A percentile compares a stretch with the other conserved stretches of the same genome.
Conservation (phyloP, 2,888 invertebrate species). For the Apeira syringaria region DNA sequence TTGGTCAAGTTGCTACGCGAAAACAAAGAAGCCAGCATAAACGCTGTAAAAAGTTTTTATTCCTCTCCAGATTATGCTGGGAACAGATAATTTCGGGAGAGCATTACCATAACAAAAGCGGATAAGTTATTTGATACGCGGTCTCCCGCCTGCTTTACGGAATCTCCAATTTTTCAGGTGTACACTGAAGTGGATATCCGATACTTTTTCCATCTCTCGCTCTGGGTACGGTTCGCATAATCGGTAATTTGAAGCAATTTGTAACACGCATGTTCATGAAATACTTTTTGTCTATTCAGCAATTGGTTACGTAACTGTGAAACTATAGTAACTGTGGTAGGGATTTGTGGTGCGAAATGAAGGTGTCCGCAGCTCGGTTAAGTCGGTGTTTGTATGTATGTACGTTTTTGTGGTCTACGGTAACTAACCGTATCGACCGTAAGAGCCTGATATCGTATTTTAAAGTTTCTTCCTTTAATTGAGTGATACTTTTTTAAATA, state of each 20-base stretch:
- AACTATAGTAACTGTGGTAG: too few species aligned
- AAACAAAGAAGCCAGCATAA: constrained; percentile 33
- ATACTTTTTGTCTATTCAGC: too few species aligned
- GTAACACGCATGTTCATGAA: constrained; percentile 35
- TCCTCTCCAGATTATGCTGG: constrained; percentile 58
- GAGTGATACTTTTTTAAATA: too few species aligned
- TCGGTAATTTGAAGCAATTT: constrained; percentile 55
- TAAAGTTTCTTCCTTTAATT: too few species aligned
- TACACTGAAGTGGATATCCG: constrained; percentile 47
- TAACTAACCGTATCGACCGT: too few species aligned
- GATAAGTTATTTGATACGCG: constrained; percentile 74
- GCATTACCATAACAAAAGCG: constrained; percentile 77
- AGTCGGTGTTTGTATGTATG: too few species aligned
- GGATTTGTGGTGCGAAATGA: too few species aligned
- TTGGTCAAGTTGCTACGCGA: constrained; percentile 22
- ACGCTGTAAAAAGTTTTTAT: constrained; percentile 48
- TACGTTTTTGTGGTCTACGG: too few species aligned
- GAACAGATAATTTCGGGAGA: constrained; percentile 63
- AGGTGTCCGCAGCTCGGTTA: too few species aligned
- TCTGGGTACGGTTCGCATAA: constrained; percentile 46
- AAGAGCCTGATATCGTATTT: too few species aligned
- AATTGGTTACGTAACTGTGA: too few species aligned
- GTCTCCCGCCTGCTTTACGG: constrained; percentile 43
- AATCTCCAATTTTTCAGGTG: constrained; percentile 64
- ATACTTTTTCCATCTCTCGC: constrained; percentile 45